Conservation (phyloP, 2,113 vertebrate genomes). For the human (Homo sapiens) region DNA sequence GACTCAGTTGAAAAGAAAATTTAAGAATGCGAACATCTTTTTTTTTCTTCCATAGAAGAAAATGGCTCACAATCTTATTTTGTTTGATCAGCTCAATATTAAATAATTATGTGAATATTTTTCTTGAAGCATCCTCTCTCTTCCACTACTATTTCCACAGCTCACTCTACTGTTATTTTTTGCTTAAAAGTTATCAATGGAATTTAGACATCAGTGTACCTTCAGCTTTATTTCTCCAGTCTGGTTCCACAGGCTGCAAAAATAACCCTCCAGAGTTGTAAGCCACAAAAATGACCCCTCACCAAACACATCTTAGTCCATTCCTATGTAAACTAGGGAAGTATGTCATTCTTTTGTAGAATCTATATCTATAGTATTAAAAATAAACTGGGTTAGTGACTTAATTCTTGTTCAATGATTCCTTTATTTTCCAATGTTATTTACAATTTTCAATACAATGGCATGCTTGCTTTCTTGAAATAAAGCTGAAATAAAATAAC, state of each 20-base stretch:
- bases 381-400: not conserved
- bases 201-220: slow-evolving; percentile 12
- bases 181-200: not conserved
- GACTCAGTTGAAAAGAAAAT: slow-evolving; percentile 62
- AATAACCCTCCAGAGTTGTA: not conserved
- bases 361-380: not conserved
- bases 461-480: not conserved
- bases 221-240: not conserved
- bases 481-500: not conserved
- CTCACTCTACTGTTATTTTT: not conserved
- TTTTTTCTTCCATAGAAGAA: slow-evolving; percentile 20
- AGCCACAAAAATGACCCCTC: not conserved
- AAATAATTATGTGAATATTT: slow-evolving; percentile 54
- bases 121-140: slow-evolving; percentile 35
- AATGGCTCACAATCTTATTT: not conserved
- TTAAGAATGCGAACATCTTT: slow-evolving; percentile 68
- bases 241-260: not conserved
- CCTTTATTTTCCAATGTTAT: not conserved
- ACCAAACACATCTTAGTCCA: not conserved
- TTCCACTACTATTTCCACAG: not conserved
- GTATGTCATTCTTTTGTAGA: not conserved
- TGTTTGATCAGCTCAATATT: slow-evolving; percentile 28
- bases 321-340: not conserved
- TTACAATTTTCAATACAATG: not conserved
- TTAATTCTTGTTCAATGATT: not conserved